Evolutionary conservation across 2,113 vertebrate genomes (phyloP), one percentile per base, ranked within the genome.

Genomic region (Gambusia affinis): DNA sequence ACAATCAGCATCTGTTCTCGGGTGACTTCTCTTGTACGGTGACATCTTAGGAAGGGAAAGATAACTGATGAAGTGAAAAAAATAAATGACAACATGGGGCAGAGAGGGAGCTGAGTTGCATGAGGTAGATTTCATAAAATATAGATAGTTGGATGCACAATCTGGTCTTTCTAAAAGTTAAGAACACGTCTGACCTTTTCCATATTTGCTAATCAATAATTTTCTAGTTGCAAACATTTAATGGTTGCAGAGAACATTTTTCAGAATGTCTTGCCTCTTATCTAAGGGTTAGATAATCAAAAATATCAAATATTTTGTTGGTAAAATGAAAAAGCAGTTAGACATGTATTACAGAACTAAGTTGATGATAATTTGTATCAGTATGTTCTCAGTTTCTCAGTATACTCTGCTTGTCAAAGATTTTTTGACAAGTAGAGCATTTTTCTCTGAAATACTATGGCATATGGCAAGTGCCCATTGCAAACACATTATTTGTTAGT

Each of bases 61-160:
- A 79, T 88, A 80, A 87, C 75, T 75, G 88, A 92, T 88, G 85
- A 80, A 85, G 82, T 73, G 66, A 80, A 82, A 84, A 71, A 83
- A 85, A 85, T 88, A 83, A 86, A 79, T 69, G 81, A 76, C 66
- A 78, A 84, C 80, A 74, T 60, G 42, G 47, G 37, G 54, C 4
- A 57, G 64, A 62, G n/a, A 39, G 42, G 67, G 57, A 47, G 71
- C 66, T 68, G 35, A 37, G 35, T 37, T 37, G 35, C 35, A 37
- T 11, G 35, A 76, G 64, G 67, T n/a, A 8, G 19, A 60, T 57
- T 6, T 22, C 8, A 51, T 10, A 1, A 42, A 35, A 54, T 35
- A 22, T n/a, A 63, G 70, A 27, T 37, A 6, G 60, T 28, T 44
- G 42, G 39, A 39, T 72, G 27, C 37, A 72, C 17, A 15, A 12